Conservation (phyloP, 2,797 vertebrate genomes). For the Syncerus caffer region DNA sequence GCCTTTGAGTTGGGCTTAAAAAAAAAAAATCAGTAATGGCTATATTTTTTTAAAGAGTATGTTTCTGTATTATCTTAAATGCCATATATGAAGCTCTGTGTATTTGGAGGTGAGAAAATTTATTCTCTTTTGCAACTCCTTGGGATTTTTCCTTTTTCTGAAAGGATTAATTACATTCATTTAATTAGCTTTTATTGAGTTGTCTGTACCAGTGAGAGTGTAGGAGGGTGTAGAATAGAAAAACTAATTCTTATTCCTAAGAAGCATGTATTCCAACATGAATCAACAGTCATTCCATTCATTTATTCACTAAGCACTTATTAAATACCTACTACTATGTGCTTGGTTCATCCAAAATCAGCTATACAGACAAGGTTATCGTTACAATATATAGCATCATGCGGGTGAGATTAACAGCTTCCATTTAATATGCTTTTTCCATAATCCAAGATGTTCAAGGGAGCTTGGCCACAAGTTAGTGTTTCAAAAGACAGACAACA, state of each 20-base stretch:
- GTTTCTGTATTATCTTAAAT: conserved; percentile 12
- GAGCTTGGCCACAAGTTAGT: not conserved
- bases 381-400: not conserved
- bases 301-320: not conserved
- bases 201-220: not conserved
- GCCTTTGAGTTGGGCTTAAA: conserved; percentile 27
- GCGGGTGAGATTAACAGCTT: not conserved
- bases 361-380: not conserved
- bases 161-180: not conserved
- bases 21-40: not conserved
- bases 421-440: not conserved
- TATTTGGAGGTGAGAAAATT: conserved; percentile 7
- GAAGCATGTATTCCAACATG: not conserved
- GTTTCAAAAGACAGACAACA: not conserved
- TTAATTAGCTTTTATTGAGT: conserved; percentile 21
- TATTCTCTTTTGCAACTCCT: conserved; percentile 20
- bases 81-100: not conserved
- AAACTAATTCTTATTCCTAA: not conserved
- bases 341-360: not conserved
- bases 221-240: not conserved
- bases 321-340: not conserved
- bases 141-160: conserved; percentile 20
- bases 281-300: not conserved
- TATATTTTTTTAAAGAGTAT: not conserved
- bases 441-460: not conserved